A percentile compares a stretch with the other conserved stretches of the same genome.
Evolutionary conservation across 1,140 invertebrate genomes (phyloP).

Genomic region (Chrysoperla carnea): DNA sequence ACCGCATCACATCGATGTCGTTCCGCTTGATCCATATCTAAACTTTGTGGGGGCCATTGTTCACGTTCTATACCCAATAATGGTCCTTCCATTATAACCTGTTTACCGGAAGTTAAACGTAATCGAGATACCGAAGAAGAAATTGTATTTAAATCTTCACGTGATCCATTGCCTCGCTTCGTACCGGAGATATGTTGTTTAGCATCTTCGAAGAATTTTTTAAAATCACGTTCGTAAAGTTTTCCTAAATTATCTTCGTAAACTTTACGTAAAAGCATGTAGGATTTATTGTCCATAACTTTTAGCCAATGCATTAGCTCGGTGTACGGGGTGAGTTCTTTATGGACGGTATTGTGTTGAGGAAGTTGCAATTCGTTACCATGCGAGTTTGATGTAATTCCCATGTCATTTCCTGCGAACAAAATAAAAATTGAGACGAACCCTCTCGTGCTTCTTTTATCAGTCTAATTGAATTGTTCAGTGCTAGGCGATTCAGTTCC

Average conservation of each 20-base stretch:
- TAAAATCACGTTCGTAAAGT: conserved; percentile 70
- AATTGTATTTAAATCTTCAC: conserved; percentile 16
- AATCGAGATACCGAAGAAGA: not conserved
- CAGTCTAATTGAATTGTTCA: too few species aligned
- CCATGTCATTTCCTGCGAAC: conserved; percentile 43
- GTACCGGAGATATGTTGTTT: conserved; percentile 15
- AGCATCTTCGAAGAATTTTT: conserved; percentile 61
- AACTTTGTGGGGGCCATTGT: conserved; percentile 30
- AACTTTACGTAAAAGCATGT: conserved; percentile 58
- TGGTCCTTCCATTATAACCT: conserved; percentile 8
- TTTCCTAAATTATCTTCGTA: conserved; percentile 64
- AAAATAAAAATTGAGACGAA: conserved; percentile 1
- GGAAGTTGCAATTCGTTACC: conserved; percentile 51
- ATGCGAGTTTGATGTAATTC: conserved; percentile 31
- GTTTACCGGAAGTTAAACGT: not conserved
- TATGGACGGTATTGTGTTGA: conserved; percentile 60
- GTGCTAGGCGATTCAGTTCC: too few species aligned
- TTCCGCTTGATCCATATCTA: conserved; percentile 26
- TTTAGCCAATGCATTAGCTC: conserved; percentile 74
- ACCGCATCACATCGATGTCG: conserved; percentile 47
- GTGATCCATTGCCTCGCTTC: not conserved
- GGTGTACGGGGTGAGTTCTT: conserved; percentile 65
- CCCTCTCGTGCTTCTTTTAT: too few species aligned
- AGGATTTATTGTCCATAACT: conserved; percentile 61
- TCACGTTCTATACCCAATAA: conserved; percentile 42